Base-by-base conservation (phyloP, 92 coral and sea anemone species). In the Anthopleura xanthogrammica region DNA sequence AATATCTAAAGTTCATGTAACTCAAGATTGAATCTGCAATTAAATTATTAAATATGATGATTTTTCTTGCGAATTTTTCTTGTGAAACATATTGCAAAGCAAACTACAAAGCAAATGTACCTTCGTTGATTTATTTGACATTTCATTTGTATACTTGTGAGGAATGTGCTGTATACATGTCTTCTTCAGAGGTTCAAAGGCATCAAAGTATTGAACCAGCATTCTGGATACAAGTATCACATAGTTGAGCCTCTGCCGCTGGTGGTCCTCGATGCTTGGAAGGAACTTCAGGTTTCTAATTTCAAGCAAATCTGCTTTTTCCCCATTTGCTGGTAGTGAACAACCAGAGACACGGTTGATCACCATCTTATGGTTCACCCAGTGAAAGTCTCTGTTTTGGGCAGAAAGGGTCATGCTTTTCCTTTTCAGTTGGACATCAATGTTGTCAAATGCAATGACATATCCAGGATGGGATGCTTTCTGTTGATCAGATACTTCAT, bases 281-380 rank as follows among this genome's bases (percentile, higher is more conserved):
- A 90, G 60, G 52, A 90, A 90, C 75, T 79, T 85, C 54, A 89
- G 17, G 58, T 92, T 92, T 19, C 55, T 55, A 5, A 92, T 82
- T 71, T 79, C 91, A 14, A 66, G 55, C 12, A 92, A 60, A 68
- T 92, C 83, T 40, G 79, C 64, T 68, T 76, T 86, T 42, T 81
- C 90, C 50, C 57, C 39, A 6, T 60, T 24, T 8, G 84, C 50
- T 78, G 79, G 80, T 24, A 92, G 82, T 7, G 19, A 79, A 71
- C 41, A 66, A 14, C 93, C 93, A 56, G 91, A 85, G 16, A 92
- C 92, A 57, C 93, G 80, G 73, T 90, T 87, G 62, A 62, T 75
- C 3, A 92, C 76, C 89, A 85, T 85, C 20, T 82, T 77, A 56
- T 92, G 96, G 73, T 92, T 92, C 7, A 92, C 95, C 95, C 95